phyloP scores from a whole-genome alignment of 2,888 invertebrate species.

The Pseudococcus longispinus region DNA sequence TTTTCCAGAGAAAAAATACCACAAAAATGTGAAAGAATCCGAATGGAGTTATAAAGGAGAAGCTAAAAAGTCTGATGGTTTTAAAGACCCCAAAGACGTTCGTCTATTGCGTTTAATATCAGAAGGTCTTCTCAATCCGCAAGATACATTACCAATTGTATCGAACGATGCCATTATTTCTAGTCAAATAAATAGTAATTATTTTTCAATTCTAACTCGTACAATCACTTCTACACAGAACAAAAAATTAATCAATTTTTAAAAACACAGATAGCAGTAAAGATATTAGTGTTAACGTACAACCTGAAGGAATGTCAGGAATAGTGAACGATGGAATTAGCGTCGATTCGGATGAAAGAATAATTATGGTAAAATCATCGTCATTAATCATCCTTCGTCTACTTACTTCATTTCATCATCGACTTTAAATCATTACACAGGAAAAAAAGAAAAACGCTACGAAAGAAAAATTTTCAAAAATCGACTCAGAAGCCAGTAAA shows the following conservation, averaged over 20 bases:
- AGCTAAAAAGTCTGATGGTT: slow-evolving; percentile 39
- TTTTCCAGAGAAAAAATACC: slow-evolving; percentile 51
- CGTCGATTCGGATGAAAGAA: slow-evolving; percentile 52
- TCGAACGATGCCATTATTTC: slow-evolving; percentile 52
- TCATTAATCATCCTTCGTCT: background rate
- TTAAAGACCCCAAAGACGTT: slow-evolving; percentile 52
- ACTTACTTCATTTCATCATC: background rate
- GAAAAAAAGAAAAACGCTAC: slow-evolving; percentile 53
- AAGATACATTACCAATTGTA: slow-evolving; percentile 53
- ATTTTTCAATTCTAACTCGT: background rate
- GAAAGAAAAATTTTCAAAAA: background rate
- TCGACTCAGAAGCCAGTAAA: slow-evolving; percentile 21
- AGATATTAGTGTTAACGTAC: slow-evolving; percentile 54
- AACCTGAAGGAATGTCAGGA: slow-evolving; percentile 56
- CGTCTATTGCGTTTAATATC: slow-evolving; percentile 49
- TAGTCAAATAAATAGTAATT: slow-evolving; percentile 53
- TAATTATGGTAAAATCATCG: slow-evolving; percentile 49
- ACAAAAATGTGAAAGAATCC: slow-evolving; percentile 51
- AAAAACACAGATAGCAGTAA: slow-evolving; percentile 35
- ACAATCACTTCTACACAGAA: background rate
- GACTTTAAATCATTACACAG: background rate
- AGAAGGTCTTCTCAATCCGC: slow-evolving; percentile 53
- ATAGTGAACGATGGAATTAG: slow-evolving; percentile 44
- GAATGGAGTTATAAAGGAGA: slow-evolving; percentile 55
- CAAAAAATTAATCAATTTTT: background rate